Evolutionary conservation across 2,797 vertebrate species (phyloP).

Genomic region (Acanthurus leucopareius): DNA sequence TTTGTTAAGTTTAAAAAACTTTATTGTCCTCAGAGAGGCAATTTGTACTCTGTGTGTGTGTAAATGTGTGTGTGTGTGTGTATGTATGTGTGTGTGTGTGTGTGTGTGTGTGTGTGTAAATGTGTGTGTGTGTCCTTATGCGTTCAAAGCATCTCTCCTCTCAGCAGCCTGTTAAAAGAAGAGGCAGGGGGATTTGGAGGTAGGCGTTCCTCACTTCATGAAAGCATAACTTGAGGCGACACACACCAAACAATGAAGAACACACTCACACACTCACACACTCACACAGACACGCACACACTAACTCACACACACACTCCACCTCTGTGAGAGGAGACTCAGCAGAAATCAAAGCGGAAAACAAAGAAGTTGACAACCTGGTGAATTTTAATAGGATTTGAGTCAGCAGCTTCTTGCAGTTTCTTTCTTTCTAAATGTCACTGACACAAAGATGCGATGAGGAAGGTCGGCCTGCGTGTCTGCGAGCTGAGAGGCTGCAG

Average conservation of each 20-base stretch:
- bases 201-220: constrained; percentile 35
- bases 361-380: constrained; percentile 43
- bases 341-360: constrained; percentile 55
- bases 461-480: constrained; percentile 3
- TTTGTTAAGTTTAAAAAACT: too few relatives aligned
- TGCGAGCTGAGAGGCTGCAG: constrained; percentile 15
- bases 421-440: constrained; percentile 22
- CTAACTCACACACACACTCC: too few relatives aligned
- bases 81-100: constrained; percentile 16
- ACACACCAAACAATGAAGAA: constrained; percentile 42
- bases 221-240: constrained; percentile 60
- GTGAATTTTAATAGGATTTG: constrained; percentile 44
- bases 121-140: background rate
- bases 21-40: too few relatives aligned
- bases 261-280: too few relatives aligned
- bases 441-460: background rate
- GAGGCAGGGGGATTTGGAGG: constrained; percentile 35
- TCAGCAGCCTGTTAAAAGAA: constrained; percentile 25
- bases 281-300: too few relatives aligned
- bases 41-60: too few relatives aligned
- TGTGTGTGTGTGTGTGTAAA: constrained; percentile 15
- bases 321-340: constrained; percentile 24
- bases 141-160: constrained; percentile 41
- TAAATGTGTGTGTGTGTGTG: constrained; percentile 16
- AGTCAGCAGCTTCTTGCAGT: constrained; percentile 54